phyloP scores from a whole-genome alignment of 2,113 vertebrate species.

The Callospermophilus lateralis region DNA sequence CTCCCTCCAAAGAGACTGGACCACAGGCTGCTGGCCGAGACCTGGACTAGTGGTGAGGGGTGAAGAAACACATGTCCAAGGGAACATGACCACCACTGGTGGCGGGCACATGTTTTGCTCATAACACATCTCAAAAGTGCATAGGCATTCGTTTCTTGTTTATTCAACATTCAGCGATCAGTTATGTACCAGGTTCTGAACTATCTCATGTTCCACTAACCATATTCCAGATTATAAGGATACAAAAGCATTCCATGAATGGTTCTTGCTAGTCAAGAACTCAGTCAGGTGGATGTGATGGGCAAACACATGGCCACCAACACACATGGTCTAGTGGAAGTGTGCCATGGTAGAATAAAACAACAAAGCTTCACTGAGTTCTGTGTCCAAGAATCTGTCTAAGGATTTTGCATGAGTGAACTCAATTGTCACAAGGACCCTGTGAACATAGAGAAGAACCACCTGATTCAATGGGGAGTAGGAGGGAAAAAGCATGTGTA shows the following conservation, averaged over 20 bases:
- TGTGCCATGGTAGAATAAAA: background rate
- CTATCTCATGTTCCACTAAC: background rate
- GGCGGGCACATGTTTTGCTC: slow-evolving; percentile 49
- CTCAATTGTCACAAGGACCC: slow-evolving; percentile 3
- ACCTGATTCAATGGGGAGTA: background rate
- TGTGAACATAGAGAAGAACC: background rate
- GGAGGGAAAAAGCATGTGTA: background rate
- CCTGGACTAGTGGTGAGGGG: slow-evolving; percentile 41
- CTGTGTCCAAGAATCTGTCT: background rate
- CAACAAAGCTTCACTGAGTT: background rate
- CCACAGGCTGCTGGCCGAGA: slow-evolving; percentile 56
- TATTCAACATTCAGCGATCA: background rate
- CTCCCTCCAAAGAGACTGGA: slow-evolving; percentile 50
- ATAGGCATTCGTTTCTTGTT: background rate
- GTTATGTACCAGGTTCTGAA: background rate
- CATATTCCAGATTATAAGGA: background rate
- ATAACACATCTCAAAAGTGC: background rate
- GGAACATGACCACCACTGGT: slow-evolving; percentile 55
- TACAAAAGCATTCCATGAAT: background rate
- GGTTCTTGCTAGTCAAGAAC: background rate
- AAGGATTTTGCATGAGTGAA: background rate
- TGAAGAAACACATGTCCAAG: slow-evolving; percentile 41
- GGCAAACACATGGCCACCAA: background rate
- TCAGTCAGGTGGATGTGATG: background rate
- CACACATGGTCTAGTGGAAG: no score